Evolutionary conservation across 2,113 vertebrate genomes (phyloP), one percentile per base, ranked within the genome.

Genomic region (Chloropsis cyanopogon): DNA sequence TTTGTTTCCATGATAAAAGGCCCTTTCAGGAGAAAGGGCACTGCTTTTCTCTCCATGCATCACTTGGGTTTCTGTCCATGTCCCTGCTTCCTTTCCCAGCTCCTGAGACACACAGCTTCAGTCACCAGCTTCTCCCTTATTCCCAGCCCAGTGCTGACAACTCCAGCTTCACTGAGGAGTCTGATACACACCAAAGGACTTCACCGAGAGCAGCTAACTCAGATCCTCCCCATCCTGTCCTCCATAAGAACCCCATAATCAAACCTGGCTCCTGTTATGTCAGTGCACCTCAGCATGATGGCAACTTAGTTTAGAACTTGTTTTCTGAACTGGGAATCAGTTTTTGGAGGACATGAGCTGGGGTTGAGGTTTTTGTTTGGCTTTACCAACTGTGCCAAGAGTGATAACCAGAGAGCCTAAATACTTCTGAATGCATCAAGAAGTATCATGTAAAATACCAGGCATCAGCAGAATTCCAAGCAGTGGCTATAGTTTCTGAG

Each of bases 31-130:
- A 72, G 46, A 63, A 70, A 53, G 46, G 60, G 54, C 41, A 72
- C 52, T 73, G n/a, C 6, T 57, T 96, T 82, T 59, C 90, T 86
- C 94, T 66, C 90, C 14, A 11, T 49, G 35, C 79, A 94, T 92
- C 84, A 80, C 64, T 95, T 94, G 88, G 46, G 17, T 95, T 96
- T 93, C 90, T 80, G 46, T 76, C 92, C 82, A 39, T 90, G 90
- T 85, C 71, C 25, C 49, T 52, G 61, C 75, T 94, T 96, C 90
- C 86, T 82, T 76, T 69, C 90, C 54, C 79, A 77, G 95, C 54
- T 92, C 70, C 79, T 7, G 0, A 54, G 9, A 89, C 41, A 84
- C 4, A 13, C 13, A 0, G 47, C 88, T 69, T 82, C 70, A 92
- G 61, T 44, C 15, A n/a, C 31, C 3, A n/a, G 22, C 54, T 85